phyloP scores from a whole-genome alignment of 2,797 vertebrate genomes.

The Astyanax mexicanus region DNA sequence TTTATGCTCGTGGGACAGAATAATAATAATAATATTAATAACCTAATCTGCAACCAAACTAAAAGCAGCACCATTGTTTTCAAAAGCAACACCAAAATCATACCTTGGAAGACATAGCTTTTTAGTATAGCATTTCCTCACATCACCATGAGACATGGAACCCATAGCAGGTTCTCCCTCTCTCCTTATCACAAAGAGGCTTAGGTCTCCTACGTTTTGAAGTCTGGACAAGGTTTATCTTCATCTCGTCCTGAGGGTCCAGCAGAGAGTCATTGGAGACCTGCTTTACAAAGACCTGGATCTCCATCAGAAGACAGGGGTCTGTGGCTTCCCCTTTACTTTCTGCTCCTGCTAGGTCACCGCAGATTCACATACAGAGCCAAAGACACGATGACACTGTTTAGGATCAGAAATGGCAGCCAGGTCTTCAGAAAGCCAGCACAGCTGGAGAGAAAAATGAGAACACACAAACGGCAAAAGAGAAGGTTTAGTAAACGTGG shows the following conservation, averaged over 20 bases:
- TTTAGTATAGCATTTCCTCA: constrained; percentile 19
- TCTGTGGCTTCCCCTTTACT: not conserved
- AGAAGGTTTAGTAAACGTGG: not conserved
- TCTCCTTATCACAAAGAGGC: constrained; percentile 39
- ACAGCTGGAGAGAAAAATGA: constrained; percentile 73
- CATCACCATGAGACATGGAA: constrained; percentile 27
- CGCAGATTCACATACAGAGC: constrained; percentile 87
- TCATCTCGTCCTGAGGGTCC: constrained; percentile 17
- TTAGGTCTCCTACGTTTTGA: constrained; percentile 32
- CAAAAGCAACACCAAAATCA: constrained; percentile 45
- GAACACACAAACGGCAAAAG: not conserved
- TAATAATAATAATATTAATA: too few relatives aligned
- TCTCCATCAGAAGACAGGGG: constrained; percentile 11
- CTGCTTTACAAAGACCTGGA: constrained; percentile 13
- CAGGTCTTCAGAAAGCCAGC: constrained; percentile 94
- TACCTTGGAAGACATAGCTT: constrained; percentile 44
- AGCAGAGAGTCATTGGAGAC: constrained; percentile 35
- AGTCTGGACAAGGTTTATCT: constrained; percentile 46
- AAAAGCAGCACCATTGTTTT: constrained; percentile 51
- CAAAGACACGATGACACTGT: constrained; percentile 83
- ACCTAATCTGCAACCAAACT: constrained; percentile 31
- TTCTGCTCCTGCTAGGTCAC: constrained; percentile 69
- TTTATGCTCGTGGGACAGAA: constrained; percentile 21
- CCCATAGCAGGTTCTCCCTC: constrained; percentile 35
- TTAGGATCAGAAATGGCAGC: constrained; percentile 91